Percentiles rank a stretch among this genome's conserved stretches.
phyloP scores from a whole-genome alignment of 2,888 invertebrate genomes.

The Molorchus minor region DNA sequence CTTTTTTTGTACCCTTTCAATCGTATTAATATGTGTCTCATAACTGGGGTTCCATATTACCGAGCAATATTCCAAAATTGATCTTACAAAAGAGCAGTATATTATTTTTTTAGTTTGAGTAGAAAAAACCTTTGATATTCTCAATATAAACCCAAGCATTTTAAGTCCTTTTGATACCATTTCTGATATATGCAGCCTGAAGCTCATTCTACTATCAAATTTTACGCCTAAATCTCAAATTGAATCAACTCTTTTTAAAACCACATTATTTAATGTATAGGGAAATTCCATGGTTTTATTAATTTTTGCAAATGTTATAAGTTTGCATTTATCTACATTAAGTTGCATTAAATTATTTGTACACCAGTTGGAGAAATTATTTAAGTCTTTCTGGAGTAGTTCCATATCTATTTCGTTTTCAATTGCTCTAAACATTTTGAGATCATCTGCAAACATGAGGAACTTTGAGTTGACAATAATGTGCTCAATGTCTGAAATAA shows the following conservation, averaged over 20 bases:
- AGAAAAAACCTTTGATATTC: constrained; percentile 10
- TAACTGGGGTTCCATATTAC: constrained; percentile 16
- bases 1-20: constrained; percentile 11
- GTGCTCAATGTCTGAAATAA: constrained; percentile 1
- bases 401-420: constrained; percentile 8
- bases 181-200: constrained; percentile 16
- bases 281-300: neutral
- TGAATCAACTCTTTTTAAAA: constrained; percentile 6
- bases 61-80: constrained; percentile 17
- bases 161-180: constrained; percentile 7
- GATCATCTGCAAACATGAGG: constrained; percentile 17
- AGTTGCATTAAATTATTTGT: constrained; percentile 12
- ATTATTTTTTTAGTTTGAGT: constrained; percentile 5
- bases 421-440: no score
- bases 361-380: constrained; percentile 14
- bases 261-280: constrained; percentile 12
- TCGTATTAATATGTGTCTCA: constrained; percentile 4
- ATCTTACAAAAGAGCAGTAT: constrained; percentile 8
- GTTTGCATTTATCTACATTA: constrained; percentile 12
- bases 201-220: constrained; percentile 21
- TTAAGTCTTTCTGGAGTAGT: constrained; percentile 3
- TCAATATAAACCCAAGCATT: constrained; percentile 12
- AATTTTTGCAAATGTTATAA: constrained; percentile 17
- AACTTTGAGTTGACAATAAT: constrained; percentile 2
- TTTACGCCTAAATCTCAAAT: constrained; percentile 20